Base-by-base conservation (phyloP, 53 echinoderm and acorn worm genomes). In the Temnopleurus reevesii region DNA sequence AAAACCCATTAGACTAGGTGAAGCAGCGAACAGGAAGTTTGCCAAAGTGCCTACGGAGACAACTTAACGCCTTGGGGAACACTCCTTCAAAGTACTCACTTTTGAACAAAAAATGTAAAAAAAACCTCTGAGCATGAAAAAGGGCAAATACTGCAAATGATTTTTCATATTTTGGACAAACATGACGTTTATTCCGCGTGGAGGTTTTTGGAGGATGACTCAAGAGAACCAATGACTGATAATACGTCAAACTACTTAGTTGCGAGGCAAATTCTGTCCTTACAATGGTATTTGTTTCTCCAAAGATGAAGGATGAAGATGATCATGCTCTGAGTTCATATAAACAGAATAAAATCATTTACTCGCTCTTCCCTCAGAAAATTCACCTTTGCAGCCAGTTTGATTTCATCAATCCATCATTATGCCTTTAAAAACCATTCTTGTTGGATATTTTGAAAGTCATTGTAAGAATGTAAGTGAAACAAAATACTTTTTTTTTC, bases 11-110 rank as follows among this genome's bases (percentile, higher is more conserved):
- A 83, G 83, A 36, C 34, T 53, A 53, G 53, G 83, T 83, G 83
- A 55, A 83, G 83, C 83, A 83, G 83, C 83, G 83, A 83, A 83
- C 83, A 83, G 83, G 83, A 83, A 55, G 83, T 83, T 83, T 83
- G 83, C 83, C 53, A 30, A 33, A 53, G 55, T 53, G 83, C 23
- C 83, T 55, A 35, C 10, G 2, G 56, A 83, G 55, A 6, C 56
- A 3, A 17, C 53, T 81, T 36, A 27, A 36, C 83, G 33, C 55
- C 46, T 71, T 41, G 41, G 71, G 56, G 71, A 41, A 71, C n/a
- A n/a, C 41, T 71, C 41, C 41, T 71, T 23, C 34, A 71, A 71
- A 41, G 71, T 71, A 71, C 71, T 31, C 34, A 12, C 30, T 63
- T 31, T 63, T 30, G 31, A 63, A 63, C 29, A 31, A 29, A 63